phyloP scores from a whole-genome alignment of 1,140 invertebrate genomes.

The Drosophila pectinifera region DNA sequence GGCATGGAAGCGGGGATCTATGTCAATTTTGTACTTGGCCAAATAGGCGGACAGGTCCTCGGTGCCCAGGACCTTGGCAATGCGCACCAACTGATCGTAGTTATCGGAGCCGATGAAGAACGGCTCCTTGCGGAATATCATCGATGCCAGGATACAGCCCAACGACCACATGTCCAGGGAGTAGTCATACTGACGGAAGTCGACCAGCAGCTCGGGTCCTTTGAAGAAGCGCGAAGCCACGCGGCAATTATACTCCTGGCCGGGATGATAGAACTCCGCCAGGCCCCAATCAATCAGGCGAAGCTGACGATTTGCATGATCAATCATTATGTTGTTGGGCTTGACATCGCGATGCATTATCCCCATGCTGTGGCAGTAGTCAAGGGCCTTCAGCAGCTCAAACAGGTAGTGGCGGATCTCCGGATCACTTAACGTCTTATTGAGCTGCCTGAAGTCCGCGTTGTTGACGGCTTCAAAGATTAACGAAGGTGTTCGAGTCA shows the following conservation, averaged over 20 bases:
- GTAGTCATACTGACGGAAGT: conserved; percentile 99
- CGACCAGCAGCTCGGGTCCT: conserved; percentile 98
- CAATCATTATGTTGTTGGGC: conserved; percentile 99
- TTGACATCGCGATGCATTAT: conserved; percentile 99
- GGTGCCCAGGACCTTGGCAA: conserved; percentile 99
- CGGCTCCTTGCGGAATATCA: conserved; percentile 99
- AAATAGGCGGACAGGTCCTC: conserved; percentile 99
- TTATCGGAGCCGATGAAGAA: conserved; percentile 99
- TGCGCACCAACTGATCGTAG: conserved; percentile 99
- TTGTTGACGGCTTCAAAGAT: conserved; percentile 99
- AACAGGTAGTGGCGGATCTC: conserved; percentile 96
- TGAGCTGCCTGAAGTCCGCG: conserved; percentile 99
- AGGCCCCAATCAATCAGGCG: conserved; percentile 99
- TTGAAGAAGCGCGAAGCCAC: conserved; percentile 99
- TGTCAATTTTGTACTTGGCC: conserved; percentile 99
- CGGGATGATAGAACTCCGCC: conserved; percentile 99
- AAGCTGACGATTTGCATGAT: conserved; percentile 99
- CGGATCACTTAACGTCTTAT: conserved; percentile 99
- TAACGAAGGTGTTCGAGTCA: conserved; percentile 98
- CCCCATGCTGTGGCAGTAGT: conserved; percentile 99
- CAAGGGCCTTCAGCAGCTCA: conserved; percentile 93
- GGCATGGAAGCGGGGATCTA: conserved; percentile 99
- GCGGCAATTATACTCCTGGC: conserved; percentile 99
- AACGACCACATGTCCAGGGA: conserved; percentile 99
- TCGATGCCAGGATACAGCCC: conserved; percentile 99